Percentiles rank a stretch among this genome's conserved stretches.
These are phyloP conservation scores for Incurvaria masculella DNA, from an alignment of 2,888 invertebrate genomes.

Conservation along the genomic window DNA sequence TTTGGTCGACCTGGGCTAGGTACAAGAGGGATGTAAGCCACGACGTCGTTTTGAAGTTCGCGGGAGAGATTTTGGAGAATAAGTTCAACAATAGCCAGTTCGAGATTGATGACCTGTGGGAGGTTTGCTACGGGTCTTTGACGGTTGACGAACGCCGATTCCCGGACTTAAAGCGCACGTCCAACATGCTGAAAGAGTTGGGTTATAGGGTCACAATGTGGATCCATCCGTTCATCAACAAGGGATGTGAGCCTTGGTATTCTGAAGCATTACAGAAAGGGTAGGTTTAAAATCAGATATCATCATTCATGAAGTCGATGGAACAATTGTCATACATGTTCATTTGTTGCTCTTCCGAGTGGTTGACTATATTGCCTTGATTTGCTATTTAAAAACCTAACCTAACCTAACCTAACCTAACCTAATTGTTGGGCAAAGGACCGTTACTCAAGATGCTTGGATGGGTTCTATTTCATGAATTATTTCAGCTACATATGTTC, in stretches of 20 bases:
- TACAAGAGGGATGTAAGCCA: constrained; percentile 56
- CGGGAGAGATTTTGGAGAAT: constrained; percentile 44
- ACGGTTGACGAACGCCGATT: constrained; percentile 49
- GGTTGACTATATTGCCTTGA: too few species aligned
- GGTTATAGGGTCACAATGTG: constrained; percentile 60
- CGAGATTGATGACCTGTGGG: constrained; percentile 67
- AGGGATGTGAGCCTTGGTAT: constrained; percentile 52
- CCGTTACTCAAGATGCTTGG: too few species aligned
- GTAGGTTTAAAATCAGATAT: too few species aligned
- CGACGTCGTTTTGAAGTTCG: constrained; percentile 42
- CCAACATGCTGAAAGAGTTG: constrained; percentile 31
- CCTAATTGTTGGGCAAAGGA: too few species aligned
- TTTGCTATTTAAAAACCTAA: too few species aligned
- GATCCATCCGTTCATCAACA: constrained; percentile 64
- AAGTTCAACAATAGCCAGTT: constrained; percentile 53
- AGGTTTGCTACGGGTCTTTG: constrained; percentile 61
- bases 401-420: too few species aligned
- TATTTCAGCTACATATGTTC: too few species aligned
- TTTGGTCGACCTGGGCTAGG: constrained; percentile 67
- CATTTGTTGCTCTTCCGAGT: too few species aligned
- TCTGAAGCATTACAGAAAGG: constrained; percentile 36
- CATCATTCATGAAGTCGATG: too few species aligned
- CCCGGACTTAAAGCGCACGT: constrained; percentile 50
- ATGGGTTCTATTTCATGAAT: too few species aligned
- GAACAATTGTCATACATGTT: too few species aligned